Base-by-base conservation (phyloP, 2,113 vertebrate genomes). In the Irena cyanogastra region DNA sequence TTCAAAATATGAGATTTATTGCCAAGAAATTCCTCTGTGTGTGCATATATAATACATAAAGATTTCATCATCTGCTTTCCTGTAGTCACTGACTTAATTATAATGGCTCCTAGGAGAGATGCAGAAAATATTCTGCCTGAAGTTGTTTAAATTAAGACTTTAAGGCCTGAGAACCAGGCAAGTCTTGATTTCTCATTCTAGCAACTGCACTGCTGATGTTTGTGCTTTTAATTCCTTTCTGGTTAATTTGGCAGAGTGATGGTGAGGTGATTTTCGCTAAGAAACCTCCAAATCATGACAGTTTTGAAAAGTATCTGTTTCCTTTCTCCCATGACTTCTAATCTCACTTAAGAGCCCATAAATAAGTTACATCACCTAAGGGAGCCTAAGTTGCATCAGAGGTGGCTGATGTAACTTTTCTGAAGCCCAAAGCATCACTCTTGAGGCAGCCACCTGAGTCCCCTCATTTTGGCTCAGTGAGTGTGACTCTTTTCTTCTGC, bases 11-110 rank as follows among this genome's bases (percentile, higher is more conserved):
- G 71, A 80, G 60, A 59, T 69, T 87, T 89, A 47, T 90, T 93
- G 95, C 35, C 75, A 70, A 80, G 47, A 24, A 87, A 77, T 89
- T 72, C 9, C 3, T 77, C 5, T 54, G 1, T 71, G 27, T 44
- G 9, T 45, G n/a, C 45, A 8, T 64, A 74, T 19, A 59, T 53
- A 69, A 80, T 42, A 41, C 39, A 42, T 79, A 83, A 89, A 77
- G 45, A 85, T 79, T 92, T 91, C 81, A 89, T 92, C 65, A 61
- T 85, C 66, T 82, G 27, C 33, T 91, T 91, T 91, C 65, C 68
- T 50, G 9, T 52, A 72, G 45, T 83, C 37, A 24, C 53, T 90
- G 66, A 57, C 30, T 80, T 91, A 54, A 63, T 72, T 86, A 42
- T 65, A 94, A 85, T 52, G 45, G 42, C 59, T 94, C 66, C 63